These are phyloP conservation scores for Lepidostoma basale DNA, from an alignment of 1,140 invertebrate genomes.

Conservation along the genomic window DNA sequence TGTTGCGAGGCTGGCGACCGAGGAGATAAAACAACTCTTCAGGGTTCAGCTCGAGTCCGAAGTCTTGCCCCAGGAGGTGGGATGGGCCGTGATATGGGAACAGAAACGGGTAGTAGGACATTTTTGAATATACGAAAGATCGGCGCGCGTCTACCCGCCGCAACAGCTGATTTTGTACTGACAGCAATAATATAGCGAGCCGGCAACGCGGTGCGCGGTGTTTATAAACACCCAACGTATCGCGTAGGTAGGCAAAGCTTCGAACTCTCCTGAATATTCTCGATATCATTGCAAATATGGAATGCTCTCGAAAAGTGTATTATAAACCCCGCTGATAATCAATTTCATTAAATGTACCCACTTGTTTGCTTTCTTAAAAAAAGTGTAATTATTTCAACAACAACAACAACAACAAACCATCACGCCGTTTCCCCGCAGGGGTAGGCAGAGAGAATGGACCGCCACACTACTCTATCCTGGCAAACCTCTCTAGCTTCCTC, in stretches of 20 bases:
- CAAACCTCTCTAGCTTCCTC: too few species aligned
- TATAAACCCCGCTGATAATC: too few species aligned
- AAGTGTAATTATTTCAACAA: too few species aligned
- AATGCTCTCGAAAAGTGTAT: too few species aligned
- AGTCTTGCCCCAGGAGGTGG: not conserved
- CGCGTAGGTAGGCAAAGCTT: not conserved
- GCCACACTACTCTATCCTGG: too few species aligned
- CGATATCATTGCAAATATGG: not conserved
- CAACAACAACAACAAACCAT: too few species aligned
- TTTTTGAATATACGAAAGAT: not conserved
- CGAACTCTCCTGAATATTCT: not conserved
- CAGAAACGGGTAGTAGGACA: not conserved
- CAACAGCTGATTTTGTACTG: not conserved
- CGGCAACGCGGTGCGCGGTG: not conserved
- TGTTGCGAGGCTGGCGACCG: not conserved
- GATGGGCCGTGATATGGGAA: not conserved
- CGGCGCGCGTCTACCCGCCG: not conserved
- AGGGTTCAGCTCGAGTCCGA: slow-evolving; percentile 3
- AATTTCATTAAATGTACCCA: too few species aligned
- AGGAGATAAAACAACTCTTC: not conserved
- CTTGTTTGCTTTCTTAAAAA: too few species aligned
- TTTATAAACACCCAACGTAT: not conserved
- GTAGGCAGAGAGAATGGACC: too few species aligned
- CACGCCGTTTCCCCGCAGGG: too few species aligned
- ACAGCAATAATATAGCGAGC: not conserved